Percentiles rank a stretch among this genome's conserved stretches.
These are phyloP conservation scores for Calycopis cecrops DNA, from an alignment of 1,140 invertebrate species.

Conservation along the genomic window DNA sequence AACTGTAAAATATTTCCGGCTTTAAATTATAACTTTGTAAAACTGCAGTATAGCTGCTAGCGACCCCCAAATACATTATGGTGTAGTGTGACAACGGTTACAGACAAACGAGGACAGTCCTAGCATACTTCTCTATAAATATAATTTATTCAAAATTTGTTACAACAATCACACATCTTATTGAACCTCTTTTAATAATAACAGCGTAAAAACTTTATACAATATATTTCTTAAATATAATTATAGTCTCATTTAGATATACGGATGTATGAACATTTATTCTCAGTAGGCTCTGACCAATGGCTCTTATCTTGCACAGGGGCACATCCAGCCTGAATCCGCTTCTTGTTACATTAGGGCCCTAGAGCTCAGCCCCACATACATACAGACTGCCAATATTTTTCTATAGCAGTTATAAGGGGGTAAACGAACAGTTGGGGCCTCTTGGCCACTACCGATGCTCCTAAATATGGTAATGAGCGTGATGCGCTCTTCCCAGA, in stretches of 20 bases:
- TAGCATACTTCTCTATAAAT: neutral
- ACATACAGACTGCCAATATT: too few relatives aligned
- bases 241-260: neutral
- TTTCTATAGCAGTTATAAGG: too few relatives aligned
- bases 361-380: too few relatives aligned
- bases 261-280: neutral
- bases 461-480: too few relatives aligned
- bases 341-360: too few relatives aligned
- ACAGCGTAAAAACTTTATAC: conserved; percentile 11
- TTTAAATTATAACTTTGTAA: too few relatives aligned
- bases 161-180: neutral
- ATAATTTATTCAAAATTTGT: too few relatives aligned
- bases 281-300: neutral
- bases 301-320: neutral
- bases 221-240: conserved; percentile 9
- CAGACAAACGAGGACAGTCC: neutral
- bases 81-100: neutral
- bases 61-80: neutral
- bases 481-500: too few relatives aligned
- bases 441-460: too few relatives aligned
- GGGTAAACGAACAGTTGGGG: too few relatives aligned
- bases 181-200: neutral
- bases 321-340: neutral
- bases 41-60: neutral
- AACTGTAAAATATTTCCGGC: too few relatives aligned